Percentiles rank a stretch among this genome's conserved stretches.
Conservation (phyloP, 2,113 vertebrate species). For the Pollachius pollachius region DNA sequence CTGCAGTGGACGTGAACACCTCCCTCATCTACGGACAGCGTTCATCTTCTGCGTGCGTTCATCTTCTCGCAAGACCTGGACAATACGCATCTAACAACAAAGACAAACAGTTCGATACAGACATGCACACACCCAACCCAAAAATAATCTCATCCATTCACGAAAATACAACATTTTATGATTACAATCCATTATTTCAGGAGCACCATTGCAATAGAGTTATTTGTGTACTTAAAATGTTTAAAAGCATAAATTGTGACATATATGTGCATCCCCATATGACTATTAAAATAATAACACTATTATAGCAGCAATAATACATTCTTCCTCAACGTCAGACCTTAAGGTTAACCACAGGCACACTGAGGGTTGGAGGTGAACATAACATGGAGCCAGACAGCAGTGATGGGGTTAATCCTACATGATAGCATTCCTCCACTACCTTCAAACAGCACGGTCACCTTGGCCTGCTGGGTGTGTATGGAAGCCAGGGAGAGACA, state of each 20-base stretch:
- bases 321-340: background rate
- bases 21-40: constrained; percentile 8
- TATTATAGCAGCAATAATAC: too few relatives aligned
- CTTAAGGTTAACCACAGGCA: background rate
- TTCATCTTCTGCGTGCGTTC: background rate
- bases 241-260: too few relatives aligned
- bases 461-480: constrained; percentile 14
- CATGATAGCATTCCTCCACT: background rate
- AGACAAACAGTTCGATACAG: background rate
- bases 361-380: background rate
- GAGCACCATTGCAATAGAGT: background rate
- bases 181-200: background rate
- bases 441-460: constrained; percentile 20
- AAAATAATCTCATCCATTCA: background rate
- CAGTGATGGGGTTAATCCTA: background rate
- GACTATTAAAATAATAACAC: too few relatives aligned
- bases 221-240: background rate
- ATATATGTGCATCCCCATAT: too few relatives aligned
- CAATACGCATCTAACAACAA: background rate
- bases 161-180: too few relatives aligned
- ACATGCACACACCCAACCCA: background rate
- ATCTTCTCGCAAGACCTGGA: constrained; percentile 10
- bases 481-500: background rate
- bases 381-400: background rate
- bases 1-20: constrained; percentile 20